Evolutionary conservation across 2,113 vertebrate genomes (phyloP).

Genomic region (Sinocyclocheilus anshuiensis): DNA sequence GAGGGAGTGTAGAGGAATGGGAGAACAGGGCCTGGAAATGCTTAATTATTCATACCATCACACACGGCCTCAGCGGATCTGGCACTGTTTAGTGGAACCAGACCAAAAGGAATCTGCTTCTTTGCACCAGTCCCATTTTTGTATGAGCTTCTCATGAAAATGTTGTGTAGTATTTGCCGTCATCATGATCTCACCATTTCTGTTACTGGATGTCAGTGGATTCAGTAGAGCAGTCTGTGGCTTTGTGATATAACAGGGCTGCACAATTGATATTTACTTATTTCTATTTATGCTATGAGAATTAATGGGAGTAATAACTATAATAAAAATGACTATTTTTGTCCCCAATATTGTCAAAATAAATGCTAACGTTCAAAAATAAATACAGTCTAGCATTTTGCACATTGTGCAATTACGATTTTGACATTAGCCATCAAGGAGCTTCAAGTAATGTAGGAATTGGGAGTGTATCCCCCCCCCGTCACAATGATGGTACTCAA

Average conservation of each 20-base stretch:
- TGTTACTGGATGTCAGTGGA: background rate
- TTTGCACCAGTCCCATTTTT: background rate
- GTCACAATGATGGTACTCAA: too few species aligned
- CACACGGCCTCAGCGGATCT: constrained; percentile 3
- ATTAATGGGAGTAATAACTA: background rate
- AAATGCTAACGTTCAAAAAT: background rate
- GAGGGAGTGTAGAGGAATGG: constrained; percentile 5
- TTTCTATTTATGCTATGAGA: too few species aligned
- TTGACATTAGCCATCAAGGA: too few species aligned
- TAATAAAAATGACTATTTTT: background rate
- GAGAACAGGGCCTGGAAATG: constrained; percentile 24
- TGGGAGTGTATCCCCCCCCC: too few species aligned
- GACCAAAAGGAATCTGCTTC: constrained; percentile 6
- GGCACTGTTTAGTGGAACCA: background rate
- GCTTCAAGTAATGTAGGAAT: too few species aligned
- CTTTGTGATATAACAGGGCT: background rate
- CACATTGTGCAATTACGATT: too few species aligned
- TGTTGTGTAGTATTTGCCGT: background rate
- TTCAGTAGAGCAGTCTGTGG: background rate
- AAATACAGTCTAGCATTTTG: too few species aligned
- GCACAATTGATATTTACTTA: background rate
- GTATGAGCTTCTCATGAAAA: background rate
- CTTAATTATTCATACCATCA: constrained; percentile 16
- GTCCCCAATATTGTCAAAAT: background rate
- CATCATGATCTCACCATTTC: background rate